Base-by-base conservation (phyloP, 2,888 invertebrate species). In the Spodoptera littoralis region DNA sequence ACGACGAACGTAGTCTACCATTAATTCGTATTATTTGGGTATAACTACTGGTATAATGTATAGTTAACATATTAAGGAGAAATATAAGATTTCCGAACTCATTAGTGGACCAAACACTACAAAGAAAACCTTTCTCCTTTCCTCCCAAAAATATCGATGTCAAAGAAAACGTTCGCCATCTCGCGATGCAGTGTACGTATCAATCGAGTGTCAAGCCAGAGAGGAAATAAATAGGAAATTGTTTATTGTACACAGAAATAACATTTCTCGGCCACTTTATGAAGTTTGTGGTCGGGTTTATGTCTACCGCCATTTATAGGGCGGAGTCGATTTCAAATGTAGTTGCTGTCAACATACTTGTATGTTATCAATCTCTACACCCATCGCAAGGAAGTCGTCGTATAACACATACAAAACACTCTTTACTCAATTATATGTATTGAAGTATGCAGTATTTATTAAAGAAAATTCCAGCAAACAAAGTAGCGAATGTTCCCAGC, bases 171-270 rank as follows among this genome's bases (percentile, higher is more conserved):
- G 42, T 30, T 42, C 9, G n/a, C 36, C 49, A 12, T 59, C 45
- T 44, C 44, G 46, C 57, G 11, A 36, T 24, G 24, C 64, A 48
- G 18, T 30, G 46, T 1, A 36, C 69, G 45, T 73, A 69, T 60
- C 65, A 62, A 67, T 46, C 55, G 52, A 42, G 30, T 62, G 67
- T 68, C 68, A 62, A 47, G 41, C 41, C 46, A 46, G 60, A 60
- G 57, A 72, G 79, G 77, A 77, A 77, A 79, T 77, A 76, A 70
- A 60, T 54, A 63, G 77, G 77, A 79, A 76, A 79, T 77, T 76
- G 65, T 70, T 79, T 61, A 79, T 79, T 77, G 56, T 73, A 44
- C 49, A 45, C 51, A 63, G 59, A 73, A 77, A 77, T 79, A 65
- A 73, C 64, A 70, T 79, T 73, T 59, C 73, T 66, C 65, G 55